Evolutionary conservation across 1,140 invertebrate species (phyloP), one percentile per base, ranked within the genome.

Genomic region (Octopus sinensis): DNA sequence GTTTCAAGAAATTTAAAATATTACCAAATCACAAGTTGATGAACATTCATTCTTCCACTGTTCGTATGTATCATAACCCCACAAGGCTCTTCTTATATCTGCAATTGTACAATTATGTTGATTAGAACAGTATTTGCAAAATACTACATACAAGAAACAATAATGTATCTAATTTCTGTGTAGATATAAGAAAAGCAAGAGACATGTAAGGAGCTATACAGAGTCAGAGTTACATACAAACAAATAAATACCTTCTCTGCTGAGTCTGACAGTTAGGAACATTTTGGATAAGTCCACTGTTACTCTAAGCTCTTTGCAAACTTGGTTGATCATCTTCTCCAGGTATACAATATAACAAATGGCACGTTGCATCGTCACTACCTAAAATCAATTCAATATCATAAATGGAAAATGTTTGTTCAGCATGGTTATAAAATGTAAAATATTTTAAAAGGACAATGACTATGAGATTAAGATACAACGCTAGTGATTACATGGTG

Each of bases 321-420:
- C 54, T 43, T 78, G 53, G 0, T 52, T 23, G 13, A 86, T 79
- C 68, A 80, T 84, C 76, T 86, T 86, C 79, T 86, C 85, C 71
- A 86, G 76, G 73, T 84, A 86, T 7, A 82, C 81, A 13, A 86
- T 80, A 76, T 86, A 86, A 52, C 82, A 83, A 54, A 86, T 86
- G 23, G 84, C 83, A 68, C 84, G 79, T 79, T 86, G 85, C 85
- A 86, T 86, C 82, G 83, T 86, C 43, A 86, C 85, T 23, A 86
- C 85, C 85, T 86, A 62, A 30, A 10, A 78, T 5, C 6, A 17
- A 81, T 17, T 43, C 30, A 43, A 43, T 43, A 43, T 43, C 12
- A 75, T 23, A 82, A 54, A 77, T 6, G 4, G 30, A 13, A 6
- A 62, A 5, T 23, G 17, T 52, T 9, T 68, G 51, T 43, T 52